A percentile compares a stretch with the other conserved stretches of the same genome.
Conservation (phyloP, 2,797 vertebrate species). For the Anisognathus igniventris region DNA sequence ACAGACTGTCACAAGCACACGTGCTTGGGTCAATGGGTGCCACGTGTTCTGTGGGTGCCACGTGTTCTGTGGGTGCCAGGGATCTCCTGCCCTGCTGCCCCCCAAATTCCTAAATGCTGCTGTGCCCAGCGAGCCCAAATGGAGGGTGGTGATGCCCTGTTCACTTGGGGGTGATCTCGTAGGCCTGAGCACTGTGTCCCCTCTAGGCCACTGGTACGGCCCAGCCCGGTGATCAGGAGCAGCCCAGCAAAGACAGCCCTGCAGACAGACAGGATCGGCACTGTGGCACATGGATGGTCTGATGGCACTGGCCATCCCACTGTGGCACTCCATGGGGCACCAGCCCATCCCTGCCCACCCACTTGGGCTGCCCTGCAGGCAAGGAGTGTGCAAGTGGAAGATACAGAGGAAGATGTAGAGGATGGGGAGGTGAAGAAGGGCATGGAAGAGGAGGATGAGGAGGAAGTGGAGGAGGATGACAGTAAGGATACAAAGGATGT, state of each 20-base stretch:
- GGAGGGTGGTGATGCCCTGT: not conserved
- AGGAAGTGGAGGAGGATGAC: not conserved
- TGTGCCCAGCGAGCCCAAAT: not conserved
- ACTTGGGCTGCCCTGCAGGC: not conserved
- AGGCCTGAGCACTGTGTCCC: not conserved
- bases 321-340: rapidly evolving
- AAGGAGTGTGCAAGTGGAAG: not conserved
- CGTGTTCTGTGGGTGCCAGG: not conserved
- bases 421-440: not conserved
- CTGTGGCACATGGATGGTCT: rapidly evolving
- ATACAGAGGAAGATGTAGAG: not conserved
- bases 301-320: not conserved
- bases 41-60: not conserved
- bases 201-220: not conserved
- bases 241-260: not conserved
- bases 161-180: not conserved
- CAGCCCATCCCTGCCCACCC: rapidly evolving
- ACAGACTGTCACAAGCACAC: not conserved
- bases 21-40: not conserved
- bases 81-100: not conserved
- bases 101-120: not conserved
- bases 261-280: rapidly evolving
- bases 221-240: not conserved
- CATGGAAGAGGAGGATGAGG: not conserved
- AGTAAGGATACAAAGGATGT: not conserved